Evolutionary conservation across 2,797 vertebrate species (phyloP), one percentile per base, ranked within the genome.

Genomic region (Odontamblyopus lacepedii): DNA sequence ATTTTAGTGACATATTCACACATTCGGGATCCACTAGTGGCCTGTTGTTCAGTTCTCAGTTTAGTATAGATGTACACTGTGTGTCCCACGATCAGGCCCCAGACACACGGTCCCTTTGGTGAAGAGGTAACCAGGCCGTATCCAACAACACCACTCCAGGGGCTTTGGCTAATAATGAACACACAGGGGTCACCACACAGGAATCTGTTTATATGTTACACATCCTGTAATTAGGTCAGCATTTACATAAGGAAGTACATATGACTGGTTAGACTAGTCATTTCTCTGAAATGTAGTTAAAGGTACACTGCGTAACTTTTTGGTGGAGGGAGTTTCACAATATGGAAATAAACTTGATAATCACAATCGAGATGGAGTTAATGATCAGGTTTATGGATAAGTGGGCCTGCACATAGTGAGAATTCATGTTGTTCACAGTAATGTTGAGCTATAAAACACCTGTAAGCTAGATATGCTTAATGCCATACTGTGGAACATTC

Each of bases 131-230:
- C 88, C 77, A 86, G 66, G 67, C 1, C 0, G 82, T 90, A 81
- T 80, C 88, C 80, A 89, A 83, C 87, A 90, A 86, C 87, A 89
- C 55, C 53, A 29, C 67, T 62, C n/a, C 2, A 32, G 50, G 35
- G 61, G 23, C 71, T 63, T 35, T 41, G 35, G 41, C 29, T 62
- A 78, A 63, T 79, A 80, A 87, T 79, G 70, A 88, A 82, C 83
- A 80, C 80, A 80, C 44, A 4, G 0, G 35, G 70, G 13, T 48
- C 44, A 61, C 48, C 67, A 64, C 69, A 68, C 44, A 69, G 84
- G 67, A 79, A 76, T 73, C 73, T 35, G 35, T 84, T 84, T 75
- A 72, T 69, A 38, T 73, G 74, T 82, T 72, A 76, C 79, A 56
- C 19, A 63, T 75, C 38, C 30, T 57, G 77, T 81, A 56, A 76